Base-by-base conservation (phyloP, 37 sponge, comb jelly and placozoan species). In the Crambe crambe region DNA sequence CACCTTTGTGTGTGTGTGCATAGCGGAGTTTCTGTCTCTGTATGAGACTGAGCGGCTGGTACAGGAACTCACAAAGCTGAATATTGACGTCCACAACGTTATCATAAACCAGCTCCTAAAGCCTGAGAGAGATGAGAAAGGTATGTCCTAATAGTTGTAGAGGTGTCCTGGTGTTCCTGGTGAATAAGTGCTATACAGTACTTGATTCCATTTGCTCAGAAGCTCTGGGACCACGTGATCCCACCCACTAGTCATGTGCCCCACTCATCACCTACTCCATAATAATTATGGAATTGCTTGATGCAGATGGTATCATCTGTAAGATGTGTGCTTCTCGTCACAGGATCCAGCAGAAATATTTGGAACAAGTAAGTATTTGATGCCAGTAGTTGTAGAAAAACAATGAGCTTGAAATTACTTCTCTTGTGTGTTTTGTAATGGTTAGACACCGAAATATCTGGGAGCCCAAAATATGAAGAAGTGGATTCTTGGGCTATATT, bases 1-100 rank as follows among this genome's bases (percentile, higher is more conserved):
- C 0, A 98, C 99, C 1, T 98, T 98, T 91, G 85, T 98, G 22
- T 98, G 99, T 73, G 97, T 98, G 51, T 98, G 99, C 73, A 98
- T 96, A 30, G 90, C 99, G 2, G 99, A 98, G 75, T 96, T 98
- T 51, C 84, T 98, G n/a, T 98, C 99, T 3, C 76, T 98, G 38
- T 98, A 91, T 65, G 99, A 98, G 75, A 98, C 99, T 0, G 99
- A 98, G 85, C 61, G 99, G 43, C 91, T 98, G 36, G 89, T 98
- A 2, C 99, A 98, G 78, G 97, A 93, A 26, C 89, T 98, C 1
- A 86, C 95, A 23, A 91, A 89, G 21, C 72, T 92, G 37, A 85
- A 89, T 30, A 98, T 98, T 86, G 97, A 96, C 62, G 97, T 96
- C 0, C 94, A 91, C 70, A 93, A 98, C 72, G 82, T 98, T 75